phyloP scores from a whole-genome alignment of 2,888 invertebrate genomes.

The Arctia plantaginis region DNA sequence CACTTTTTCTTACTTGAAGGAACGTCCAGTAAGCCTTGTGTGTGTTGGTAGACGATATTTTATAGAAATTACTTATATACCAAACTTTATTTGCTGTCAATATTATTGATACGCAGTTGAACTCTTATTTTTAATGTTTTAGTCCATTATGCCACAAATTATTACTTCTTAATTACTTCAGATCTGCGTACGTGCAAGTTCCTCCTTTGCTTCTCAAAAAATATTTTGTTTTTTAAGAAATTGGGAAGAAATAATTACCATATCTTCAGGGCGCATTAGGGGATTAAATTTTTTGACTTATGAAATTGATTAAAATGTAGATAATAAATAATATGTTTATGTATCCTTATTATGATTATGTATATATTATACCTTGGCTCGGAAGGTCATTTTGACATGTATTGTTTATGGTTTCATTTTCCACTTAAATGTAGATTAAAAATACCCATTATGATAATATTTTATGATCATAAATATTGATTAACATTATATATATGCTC shows the following conservation, averaged over 20 bases:
- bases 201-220: not conserved
- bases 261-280: not conserved
- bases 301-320: not conserved
- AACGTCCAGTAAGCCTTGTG: not conserved
- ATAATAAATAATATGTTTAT: not conserved
- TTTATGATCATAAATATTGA: not conserved
- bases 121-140: not conserved
- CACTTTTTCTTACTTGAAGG: not conserved
- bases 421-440: not conserved
- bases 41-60: not conserved
- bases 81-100: not conserved
- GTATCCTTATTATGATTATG: too few species aligned
- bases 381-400: not conserved
- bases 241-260: not conserved
- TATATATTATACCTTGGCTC: not conserved
- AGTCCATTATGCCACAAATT: not conserved
- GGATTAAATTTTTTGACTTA: not conserved
- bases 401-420: not conserved
- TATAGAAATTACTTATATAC: not conserved
- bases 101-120: not conserved
- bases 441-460: not conserved
- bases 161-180: not conserved
- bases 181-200: not conserved
- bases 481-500: not conserved
- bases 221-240: not conserved